These are phyloP conservation scores for Ammodramus savannarum DNA, from an alignment of 2,113 vertebrate species.

Conservation along the genomic window DNA sequence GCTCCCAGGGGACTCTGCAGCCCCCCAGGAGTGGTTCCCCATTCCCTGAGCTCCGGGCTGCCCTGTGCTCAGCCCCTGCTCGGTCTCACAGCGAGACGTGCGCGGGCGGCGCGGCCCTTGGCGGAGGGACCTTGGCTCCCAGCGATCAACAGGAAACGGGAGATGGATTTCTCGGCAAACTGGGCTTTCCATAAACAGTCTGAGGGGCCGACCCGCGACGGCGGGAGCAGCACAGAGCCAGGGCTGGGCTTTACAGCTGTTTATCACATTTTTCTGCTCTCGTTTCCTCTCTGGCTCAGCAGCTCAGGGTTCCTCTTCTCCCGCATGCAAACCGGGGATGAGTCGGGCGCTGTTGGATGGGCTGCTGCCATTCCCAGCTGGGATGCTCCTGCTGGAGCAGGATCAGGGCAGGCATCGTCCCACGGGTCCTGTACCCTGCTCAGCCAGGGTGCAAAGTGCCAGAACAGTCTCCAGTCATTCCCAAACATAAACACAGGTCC, in stretches of 20 bases:
- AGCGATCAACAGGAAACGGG: slow-evolving; percentile 65
- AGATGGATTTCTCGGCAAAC: slow-evolving; percentile 69
- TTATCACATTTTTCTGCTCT: slow-evolving; percentile 44
- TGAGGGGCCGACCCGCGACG: slow-evolving; percentile 51
- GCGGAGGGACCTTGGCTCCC: slow-evolving; percentile 46
- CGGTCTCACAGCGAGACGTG: neutral
- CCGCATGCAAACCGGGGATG: rapidly evolving
- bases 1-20: neutral
- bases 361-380: neutral
- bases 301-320: neutral
- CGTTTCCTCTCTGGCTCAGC: neutral
- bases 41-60: rapidly evolving
- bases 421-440: neutral
- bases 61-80: neutral
- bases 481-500: neutral
- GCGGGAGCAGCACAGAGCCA: slow-evolving; percentile 28
- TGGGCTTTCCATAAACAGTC: slow-evolving; percentile 68
- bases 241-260: slow-evolving; percentile 40
- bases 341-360: rapidly evolving
- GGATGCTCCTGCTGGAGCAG: neutral
- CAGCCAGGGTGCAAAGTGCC: neutral
- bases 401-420: neutral
- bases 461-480: neutral
- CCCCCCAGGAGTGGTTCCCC: rapidly evolving
- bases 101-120: neutral